phyloP scores from a whole-genome alignment of 2,888 invertebrate genomes.

The Arge pagana region DNA sequence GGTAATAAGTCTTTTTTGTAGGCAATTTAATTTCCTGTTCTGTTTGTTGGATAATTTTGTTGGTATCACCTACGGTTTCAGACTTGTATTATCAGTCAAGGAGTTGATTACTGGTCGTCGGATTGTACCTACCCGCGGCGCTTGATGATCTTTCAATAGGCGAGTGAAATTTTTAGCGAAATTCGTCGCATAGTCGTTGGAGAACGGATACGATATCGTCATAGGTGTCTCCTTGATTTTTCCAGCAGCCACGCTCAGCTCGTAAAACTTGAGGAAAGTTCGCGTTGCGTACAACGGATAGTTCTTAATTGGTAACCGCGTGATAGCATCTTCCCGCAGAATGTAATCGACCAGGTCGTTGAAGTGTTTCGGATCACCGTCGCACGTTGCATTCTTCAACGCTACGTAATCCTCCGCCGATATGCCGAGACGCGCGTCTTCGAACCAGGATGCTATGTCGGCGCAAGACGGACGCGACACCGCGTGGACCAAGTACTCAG shows the following conservation, averaged over 20 bases:
- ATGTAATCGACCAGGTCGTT: constrained; percentile 44
- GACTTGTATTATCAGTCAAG: too few species aligned
- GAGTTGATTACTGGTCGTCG: too few species aligned
- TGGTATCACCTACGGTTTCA: too few species aligned
- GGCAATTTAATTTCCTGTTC: too few species aligned
- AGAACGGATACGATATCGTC: neutral
- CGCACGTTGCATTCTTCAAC: constrained; percentile 44
- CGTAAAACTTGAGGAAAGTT: constrained; percentile 34
- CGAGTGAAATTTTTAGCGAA: constrained; percentile 17
- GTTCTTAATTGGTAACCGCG: constrained; percentile 34
- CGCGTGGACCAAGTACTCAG: constrained; percentile 20
- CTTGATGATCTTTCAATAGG: constrained; percentile 6
- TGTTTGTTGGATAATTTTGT: too few species aligned
- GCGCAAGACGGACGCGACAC: constrained; percentile 33
- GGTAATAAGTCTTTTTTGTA: too few species aligned
- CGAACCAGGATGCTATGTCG: constrained; percentile 41
- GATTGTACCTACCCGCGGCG: too few species aligned
- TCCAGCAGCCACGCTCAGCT: constrained; percentile 30
- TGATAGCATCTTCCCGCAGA: constrained; percentile 31
- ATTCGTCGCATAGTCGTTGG: neutral
- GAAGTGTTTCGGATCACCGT: constrained; percentile 42
- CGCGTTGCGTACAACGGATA: constrained; percentile 39
- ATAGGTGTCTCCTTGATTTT: constrained; percentile 11
- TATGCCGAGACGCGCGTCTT: constrained; percentile 36
- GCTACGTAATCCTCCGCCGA: constrained; percentile 38